Evolutionary conservation across 1,140 invertebrate species (phyloP).

Genomic region (Coboldia fuscipes): DNA sequence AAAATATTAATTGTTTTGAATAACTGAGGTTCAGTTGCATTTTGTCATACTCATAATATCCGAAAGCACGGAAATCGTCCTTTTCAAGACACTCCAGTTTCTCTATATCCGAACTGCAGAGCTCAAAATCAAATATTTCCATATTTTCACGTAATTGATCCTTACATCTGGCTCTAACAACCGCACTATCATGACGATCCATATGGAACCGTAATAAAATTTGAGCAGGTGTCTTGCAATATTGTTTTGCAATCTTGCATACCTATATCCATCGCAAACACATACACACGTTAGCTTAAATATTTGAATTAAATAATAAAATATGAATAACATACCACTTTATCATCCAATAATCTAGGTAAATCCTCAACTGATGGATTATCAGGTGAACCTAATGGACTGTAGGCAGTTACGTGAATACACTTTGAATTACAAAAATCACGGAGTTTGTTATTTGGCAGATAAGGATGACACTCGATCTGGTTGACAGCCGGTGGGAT

Average conservation of each 20-base stretch:
- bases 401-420: constrained; percentile 50
- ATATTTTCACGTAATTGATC: too few relatives aligned
- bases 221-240: constrained; percentile 43
- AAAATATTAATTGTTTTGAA: too few relatives aligned
- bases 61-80: too few relatives aligned
- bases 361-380: not conserved
- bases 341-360: not conserved
- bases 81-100: too few relatives aligned
- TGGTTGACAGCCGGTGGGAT: constrained; percentile 56
- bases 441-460: constrained; percentile 39
- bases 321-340: not conserved
- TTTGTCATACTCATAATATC: too few relatives aligned
- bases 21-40: too few relatives aligned
- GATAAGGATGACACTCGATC: constrained; percentile 49
- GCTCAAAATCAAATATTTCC: too few relatives aligned
- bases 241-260: constrained; percentile 37
- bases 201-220: constrained; percentile 37
- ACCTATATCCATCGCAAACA: too few relatives aligned
- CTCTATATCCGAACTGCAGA: too few relatives aligned
- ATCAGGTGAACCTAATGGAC: constrained; percentile 44
- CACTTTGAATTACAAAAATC: constrained; percentile 38
- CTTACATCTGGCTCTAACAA: too few relatives aligned
- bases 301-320: not conserved
- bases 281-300: too few relatives aligned
- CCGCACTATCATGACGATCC: too few relatives aligned